Conservation (phyloP, 2,888 invertebrate genomes). For the Oscheius myriophilus region DNA sequence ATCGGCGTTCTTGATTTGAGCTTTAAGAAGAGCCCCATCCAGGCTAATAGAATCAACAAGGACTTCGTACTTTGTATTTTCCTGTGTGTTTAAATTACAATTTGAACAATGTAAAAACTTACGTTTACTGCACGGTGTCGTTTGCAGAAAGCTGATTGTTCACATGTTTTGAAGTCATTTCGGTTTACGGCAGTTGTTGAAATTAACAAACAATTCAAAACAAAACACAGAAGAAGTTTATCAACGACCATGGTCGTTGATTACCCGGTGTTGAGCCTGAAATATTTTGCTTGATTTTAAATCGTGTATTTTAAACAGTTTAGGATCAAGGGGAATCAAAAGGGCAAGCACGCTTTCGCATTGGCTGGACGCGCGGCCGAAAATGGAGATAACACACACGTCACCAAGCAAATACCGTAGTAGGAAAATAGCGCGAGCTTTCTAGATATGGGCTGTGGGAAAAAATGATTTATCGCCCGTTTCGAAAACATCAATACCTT, state of each 20-base stretch:
- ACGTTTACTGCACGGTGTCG: constrained; percentile 51
- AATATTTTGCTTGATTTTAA: too few relatives aligned
- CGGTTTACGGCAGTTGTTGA: constrained; percentile 55
- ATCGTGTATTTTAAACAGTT: too few relatives aligned
- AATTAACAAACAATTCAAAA: not conserved
- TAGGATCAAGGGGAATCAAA: too few relatives aligned
- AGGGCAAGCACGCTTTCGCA: too few relatives aligned
- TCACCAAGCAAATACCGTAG: too few relatives aligned
- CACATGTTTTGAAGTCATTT: constrained; percentile 69
- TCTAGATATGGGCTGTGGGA: too few relatives aligned
- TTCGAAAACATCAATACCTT: too few relatives aligned
- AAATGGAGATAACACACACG: too few relatives aligned
- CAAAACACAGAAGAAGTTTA: not conserved
- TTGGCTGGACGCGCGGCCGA: too few relatives aligned
- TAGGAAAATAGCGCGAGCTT: too few relatives aligned
- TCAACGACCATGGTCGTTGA: constrained; percentile 1
- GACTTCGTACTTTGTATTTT: constrained; percentile 53
- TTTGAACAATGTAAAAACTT: not conserved
- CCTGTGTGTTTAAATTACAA: constrained; percentile 31
- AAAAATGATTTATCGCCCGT: too few relatives aligned
- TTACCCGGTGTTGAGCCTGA: not conserved
- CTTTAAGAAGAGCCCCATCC: constrained; percentile 11
- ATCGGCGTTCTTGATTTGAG: constrained; percentile 32
- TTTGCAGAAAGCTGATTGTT: constrained; percentile 68
- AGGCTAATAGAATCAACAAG: constrained; percentile 2